Percentiles rank a stretch among this genome's conserved stretches.
Conservation (phyloP, 2,888 invertebrate species). For the Xanthorhoe spadicearia region DNA sequence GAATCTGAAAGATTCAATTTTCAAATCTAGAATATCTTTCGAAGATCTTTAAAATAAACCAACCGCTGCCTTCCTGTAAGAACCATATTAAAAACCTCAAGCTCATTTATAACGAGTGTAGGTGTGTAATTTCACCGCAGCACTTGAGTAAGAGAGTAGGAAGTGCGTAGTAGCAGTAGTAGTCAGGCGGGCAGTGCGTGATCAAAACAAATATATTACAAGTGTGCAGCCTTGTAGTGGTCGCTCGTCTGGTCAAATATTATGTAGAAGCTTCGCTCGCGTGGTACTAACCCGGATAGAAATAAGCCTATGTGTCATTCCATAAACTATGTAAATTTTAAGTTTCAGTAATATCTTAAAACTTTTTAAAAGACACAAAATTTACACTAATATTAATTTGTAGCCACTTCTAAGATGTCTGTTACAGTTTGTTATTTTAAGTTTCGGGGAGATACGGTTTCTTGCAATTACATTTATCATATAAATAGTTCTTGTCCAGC, state of each 20-base stretch:
- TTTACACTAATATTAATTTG: not conserved
- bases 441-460: constrained; percentile 7
- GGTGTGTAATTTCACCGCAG: constrained; percentile 36
- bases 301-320: too few relatives aligned
- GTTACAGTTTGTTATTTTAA: not conserved
- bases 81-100: constrained; percentile 7
- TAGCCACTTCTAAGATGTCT: not conserved
- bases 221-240: constrained; percentile 40
- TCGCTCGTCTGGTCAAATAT: constrained; percentile 35
- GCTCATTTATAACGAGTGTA: constrained; percentile 4
- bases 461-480: constrained; percentile 13
- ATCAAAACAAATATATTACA: constrained; percentile 62
- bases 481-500: constrained; percentile 15
- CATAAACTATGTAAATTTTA: too few relatives aligned
- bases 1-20: too few relatives aligned
- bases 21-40: too few relatives aligned
- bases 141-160: constrained; percentile 50
- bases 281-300: too few relatives aligned
- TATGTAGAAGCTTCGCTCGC: not conserved
- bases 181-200: constrained; percentile 64
- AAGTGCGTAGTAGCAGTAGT: constrained; percentile 54
- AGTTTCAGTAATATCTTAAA: too few relatives aligned
- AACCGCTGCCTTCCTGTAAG: not conserved
- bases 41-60: not conserved
- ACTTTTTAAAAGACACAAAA: too few relatives aligned